phyloP scores from a whole-genome alignment of 2,888 invertebrate genomes.

The Clostera curtula region DNA sequence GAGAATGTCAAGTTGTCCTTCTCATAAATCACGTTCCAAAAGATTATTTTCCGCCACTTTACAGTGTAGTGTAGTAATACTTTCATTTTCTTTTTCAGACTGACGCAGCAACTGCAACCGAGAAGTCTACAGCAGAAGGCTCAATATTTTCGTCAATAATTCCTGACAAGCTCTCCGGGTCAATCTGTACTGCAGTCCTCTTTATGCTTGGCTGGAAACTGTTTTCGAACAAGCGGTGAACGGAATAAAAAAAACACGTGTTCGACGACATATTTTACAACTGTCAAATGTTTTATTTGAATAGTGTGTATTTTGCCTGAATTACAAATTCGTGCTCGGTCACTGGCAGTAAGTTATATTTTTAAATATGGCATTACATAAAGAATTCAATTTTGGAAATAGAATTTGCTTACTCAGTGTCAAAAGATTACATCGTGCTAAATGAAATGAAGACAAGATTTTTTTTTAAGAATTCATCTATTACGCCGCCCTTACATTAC shows the following conservation, averaged over 20 bases:
- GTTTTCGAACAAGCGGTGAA: constrained; percentile 72
- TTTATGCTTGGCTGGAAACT: constrained; percentile 78
- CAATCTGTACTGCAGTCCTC: constrained; percentile 77
- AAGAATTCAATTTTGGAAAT: too few relatives aligned
- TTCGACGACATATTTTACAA: constrained; percentile 5
- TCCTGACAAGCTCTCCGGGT: constrained; percentile 70
- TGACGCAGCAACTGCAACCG: constrained; percentile 35
- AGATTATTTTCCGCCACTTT: too few relatives aligned
- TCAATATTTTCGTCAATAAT: constrained; percentile 74
- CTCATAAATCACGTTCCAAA: too few relatives aligned
- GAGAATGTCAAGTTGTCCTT: too few relatives aligned
- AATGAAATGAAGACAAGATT: too few relatives aligned
- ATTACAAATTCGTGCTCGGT: not conserved
- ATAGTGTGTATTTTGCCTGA: constrained; percentile 3
- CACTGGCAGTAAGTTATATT: too few relatives aligned
- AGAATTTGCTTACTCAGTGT: too few relatives aligned
- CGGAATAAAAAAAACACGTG: constrained; percentile 5
- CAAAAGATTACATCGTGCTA: too few relatives aligned
- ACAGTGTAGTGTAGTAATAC: not conserved
- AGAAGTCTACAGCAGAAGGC: constrained; percentile 37
- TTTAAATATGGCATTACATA: not conserved
- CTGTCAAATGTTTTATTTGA: constrained; percentile 15
- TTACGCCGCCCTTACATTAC: too few relatives aligned
- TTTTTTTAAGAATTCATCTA: too few relatives aligned
- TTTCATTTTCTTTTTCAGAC: constrained; percentile 41